Evolutionary conservation across 2,113 vertebrate species (phyloP), one percentile per base, ranked within the genome.

Genomic region (Asarcornis scutulata): DNA sequence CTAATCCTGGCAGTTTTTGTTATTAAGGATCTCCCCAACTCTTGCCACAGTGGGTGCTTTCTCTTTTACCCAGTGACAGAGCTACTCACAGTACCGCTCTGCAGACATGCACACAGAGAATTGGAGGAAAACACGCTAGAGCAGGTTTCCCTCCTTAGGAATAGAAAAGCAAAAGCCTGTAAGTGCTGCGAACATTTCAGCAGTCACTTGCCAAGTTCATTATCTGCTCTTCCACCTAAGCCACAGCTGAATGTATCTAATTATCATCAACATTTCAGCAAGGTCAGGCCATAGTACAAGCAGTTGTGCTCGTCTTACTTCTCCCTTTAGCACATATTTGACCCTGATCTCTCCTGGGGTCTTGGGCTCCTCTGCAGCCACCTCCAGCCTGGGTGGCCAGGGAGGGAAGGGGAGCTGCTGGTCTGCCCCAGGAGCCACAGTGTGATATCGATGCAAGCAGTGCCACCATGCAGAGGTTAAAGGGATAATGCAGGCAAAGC

Each of bases 381-480:
- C 67, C 56, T 68, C 9, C 59, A 38, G 55, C 31, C 1, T 0
- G 34, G 42, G 46, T 11, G 18, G 12, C 7, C 25, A 25, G 36
- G 1, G 32, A 80, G 42, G 59, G 36, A 46, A 55, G 40, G 50
- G 31, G 27, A 77, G 48, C 0, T 0, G 42, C 1, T 1, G 22
- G 9, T 79, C 73, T 84, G 44, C 34, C n/a, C 34, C 5, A 16
- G 38, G 68, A 76, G 32, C 31, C 31, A 38, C 34, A 22, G 3
- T 9, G 50, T 52, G 26, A 12, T 13, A 53, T 9, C 44, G 67
- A 36, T 0, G 17, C 25, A 42, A 66, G 44, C 1, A 7, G 12
- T 77, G 53, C 62, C 64, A 42, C 46, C 15, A 2, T 1, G 16
- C 29, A 77, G 58, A 69, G 29, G 26, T 3, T 2, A 3, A 42